phyloP scores from a whole-genome alignment of 2,113 vertebrate species.

The Empidonax alnorum region DNA sequence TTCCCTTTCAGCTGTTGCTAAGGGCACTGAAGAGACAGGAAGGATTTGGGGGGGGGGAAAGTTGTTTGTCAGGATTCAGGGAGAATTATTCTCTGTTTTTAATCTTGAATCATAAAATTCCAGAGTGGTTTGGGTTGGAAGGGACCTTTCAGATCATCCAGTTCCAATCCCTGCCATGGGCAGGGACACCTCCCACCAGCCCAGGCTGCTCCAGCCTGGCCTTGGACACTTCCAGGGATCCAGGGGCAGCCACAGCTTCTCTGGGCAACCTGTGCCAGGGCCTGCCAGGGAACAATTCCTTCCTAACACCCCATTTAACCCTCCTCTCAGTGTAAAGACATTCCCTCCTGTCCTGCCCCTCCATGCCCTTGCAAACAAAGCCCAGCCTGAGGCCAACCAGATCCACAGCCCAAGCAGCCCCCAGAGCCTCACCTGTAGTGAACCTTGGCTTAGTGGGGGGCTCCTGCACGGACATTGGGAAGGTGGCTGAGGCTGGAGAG shows the following conservation, averaged over 20 bases:
- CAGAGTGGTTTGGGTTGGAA: neutral
- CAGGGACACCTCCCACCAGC: neutral
- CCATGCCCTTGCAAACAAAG: neutral
- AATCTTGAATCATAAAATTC: neutral
- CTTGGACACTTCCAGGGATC: neutral
- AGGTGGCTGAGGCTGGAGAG: constrained; percentile 91
- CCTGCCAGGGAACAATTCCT: neutral
- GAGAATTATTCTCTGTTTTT: neutral
- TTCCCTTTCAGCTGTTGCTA: neutral
- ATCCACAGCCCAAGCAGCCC: neutral
- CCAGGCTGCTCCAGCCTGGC: neutral
- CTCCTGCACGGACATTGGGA: constrained; percentile 90
- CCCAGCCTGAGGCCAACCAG: accelerated
- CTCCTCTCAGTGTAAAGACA: neutral
- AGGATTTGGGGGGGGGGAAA: neutral
- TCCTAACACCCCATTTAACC: neutral
- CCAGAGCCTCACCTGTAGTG: constrained; percentile 85
- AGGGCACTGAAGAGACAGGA: neutral
- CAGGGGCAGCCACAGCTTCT: neutral
- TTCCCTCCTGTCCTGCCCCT: neutral
- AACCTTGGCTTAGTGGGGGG: constrained; percentile 89
- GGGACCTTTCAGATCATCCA: neutral
- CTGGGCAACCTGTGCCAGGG: neutral
- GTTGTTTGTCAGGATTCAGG: neutral
- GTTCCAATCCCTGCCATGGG: neutral